Conservation (phyloP, 2,888 invertebrate genomes). For the Drosophila pegasa region DNA sequence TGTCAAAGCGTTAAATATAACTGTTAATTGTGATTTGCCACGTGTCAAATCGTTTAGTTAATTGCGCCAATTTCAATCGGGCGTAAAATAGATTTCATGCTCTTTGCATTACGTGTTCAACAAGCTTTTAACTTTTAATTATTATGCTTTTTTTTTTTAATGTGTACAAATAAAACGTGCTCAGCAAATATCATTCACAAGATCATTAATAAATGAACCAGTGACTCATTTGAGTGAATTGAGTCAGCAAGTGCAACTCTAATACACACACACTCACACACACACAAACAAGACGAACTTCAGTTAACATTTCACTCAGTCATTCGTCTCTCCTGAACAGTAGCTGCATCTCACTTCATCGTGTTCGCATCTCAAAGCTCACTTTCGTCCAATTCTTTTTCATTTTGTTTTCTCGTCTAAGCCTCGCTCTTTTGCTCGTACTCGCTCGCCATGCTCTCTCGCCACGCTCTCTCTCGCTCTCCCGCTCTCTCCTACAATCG, state of each 20-base stretch:
- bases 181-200: no score
- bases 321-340: constrained; percentile 13
- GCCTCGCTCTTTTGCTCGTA: constrained; percentile 47
- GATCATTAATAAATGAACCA: neutral
- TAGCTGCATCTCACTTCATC: constrained; percentile 35
- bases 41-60: neutral
- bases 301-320: constrained; percentile 24
- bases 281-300: neutral
- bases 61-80: neutral
- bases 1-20: neutral
- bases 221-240: neutral
- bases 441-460: constrained; percentile 22
- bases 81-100: constrained; percentile 2
- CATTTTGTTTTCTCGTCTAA: constrained; percentile 21
- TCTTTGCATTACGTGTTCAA: neutral
- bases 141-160: neutral
- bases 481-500: constrained; percentile 25
- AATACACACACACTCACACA: neutral
- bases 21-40: neutral
- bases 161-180: neutral
- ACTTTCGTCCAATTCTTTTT: constrained; percentile 17
- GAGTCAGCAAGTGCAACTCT: neutral
- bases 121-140: neutral
- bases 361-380: constrained; percentile 23
- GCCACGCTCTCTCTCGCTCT: constrained; percentile 20